phyloP scores from a whole-genome alignment of 2,888 invertebrate genomes.

The Leptinotarsa tumamoca region DNA sequence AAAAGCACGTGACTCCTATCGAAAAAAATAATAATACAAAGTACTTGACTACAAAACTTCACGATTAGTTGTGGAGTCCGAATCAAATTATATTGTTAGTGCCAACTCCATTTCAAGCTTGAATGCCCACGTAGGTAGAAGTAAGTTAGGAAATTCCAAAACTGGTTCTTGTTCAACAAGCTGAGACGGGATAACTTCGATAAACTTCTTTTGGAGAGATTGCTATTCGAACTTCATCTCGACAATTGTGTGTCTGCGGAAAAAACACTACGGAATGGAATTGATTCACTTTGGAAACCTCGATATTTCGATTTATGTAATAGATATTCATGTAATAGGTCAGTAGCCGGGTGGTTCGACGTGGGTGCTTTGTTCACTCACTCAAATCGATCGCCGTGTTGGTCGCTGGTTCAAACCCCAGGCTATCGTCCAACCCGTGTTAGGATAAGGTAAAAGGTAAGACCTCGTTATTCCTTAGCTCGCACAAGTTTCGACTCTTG shows the following conservation, averaged over 20 bases:
- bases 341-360: no score
- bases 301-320: not conserved
- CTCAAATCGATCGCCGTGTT: no score
- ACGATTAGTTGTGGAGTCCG: not conserved
- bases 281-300: not conserved
- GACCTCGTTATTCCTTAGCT: no score
- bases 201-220: slow-evolving; percentile 1
- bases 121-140: slow-evolving; percentile 4
- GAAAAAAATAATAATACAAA: not conserved
- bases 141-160: not conserved
- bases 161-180: not conserved
- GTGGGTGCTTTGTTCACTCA: no score
- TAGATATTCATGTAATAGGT: no score
- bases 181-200: not conserved
- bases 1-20: no score
- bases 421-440: no score
- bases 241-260: not conserved
- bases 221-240: not conserved
- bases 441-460: no score
- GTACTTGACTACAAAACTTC: not conserved
- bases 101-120: slow-evolving; percentile 1
- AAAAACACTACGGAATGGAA: not conserved
- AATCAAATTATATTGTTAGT: not conserved
- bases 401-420: no score
- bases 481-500: no score